These are phyloP conservation scores for Calephelis nemesis DNA, from an alignment of 1,140 invertebrate species.

Conservation along the genomic window DNA sequence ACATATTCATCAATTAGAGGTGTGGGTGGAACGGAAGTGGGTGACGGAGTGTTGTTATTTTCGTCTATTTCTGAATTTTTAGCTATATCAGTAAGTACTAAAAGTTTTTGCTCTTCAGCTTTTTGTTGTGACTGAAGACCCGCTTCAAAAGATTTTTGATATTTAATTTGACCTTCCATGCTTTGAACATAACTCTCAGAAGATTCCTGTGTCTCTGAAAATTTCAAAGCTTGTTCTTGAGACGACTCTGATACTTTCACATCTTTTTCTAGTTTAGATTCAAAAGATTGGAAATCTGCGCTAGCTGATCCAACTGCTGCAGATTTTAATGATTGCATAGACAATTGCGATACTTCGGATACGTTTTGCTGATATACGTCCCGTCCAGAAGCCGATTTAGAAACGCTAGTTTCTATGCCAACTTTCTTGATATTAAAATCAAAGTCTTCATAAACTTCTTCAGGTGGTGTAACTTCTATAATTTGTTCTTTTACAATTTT, in stretches of 20 bases:
- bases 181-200: constrained; percentile 8
- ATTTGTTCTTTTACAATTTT: constrained; percentile 48
- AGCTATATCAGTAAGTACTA: constrained; percentile 10
- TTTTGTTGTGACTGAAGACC: not conserved
- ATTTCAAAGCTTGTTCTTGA: constrained; percentile 4
- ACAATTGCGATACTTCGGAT: not conserved
- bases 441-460: constrained; percentile 32
- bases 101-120: not conserved
- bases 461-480: constrained; percentile 24
- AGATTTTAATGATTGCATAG: not conserved
- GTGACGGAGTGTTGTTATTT: constrained; percentile 37
- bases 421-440: constrained; percentile 30
- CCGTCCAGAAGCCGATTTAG: constrained; percentile 29
- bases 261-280: constrained; percentile 13
- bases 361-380: constrained; percentile 18
- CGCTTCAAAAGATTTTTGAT: not conserved
- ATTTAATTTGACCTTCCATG: not conserved
- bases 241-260: not conserved
- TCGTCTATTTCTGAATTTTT: constrained; percentile 22
- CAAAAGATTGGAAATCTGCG: constrained; percentile 14
- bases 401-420: constrained; percentile 25
- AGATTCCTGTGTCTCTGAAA: constrained; percentile 1
- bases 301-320: constrained; percentile 15
- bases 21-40: constrained; percentile 28
- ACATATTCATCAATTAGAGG: constrained; percentile 37